Percentiles rank a stretch among this genome's conserved stretches.
Evolutionary conservation across 2,797 vertebrate species (phyloP).

Genomic region (Pangasius macronema): DNA sequence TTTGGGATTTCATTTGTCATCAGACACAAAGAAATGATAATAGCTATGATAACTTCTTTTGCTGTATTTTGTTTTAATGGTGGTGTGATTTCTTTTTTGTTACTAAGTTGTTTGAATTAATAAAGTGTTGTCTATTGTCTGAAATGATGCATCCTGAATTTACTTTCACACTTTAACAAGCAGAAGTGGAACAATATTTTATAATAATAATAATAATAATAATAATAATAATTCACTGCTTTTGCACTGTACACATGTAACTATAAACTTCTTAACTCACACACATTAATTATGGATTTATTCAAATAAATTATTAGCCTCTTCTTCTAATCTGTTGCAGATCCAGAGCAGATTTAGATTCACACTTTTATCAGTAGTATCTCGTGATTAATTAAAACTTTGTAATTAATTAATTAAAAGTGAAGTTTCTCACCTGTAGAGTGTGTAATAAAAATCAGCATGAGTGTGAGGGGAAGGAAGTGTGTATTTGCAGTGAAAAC

Average conservation of each 20-base stretch:
- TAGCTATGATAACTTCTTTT: slow-evolving; percentile 35
- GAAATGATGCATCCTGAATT: background rate
- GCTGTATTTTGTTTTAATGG: slow-evolving; percentile 43
- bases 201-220: background rate
- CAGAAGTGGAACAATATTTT: background rate
- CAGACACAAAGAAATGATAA: slow-evolving; percentile 26
- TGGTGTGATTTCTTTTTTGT: slow-evolving; percentile 47
- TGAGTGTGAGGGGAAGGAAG: background rate
- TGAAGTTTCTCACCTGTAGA: background rate
- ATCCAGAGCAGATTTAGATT: background rate
- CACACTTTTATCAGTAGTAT: background rate
- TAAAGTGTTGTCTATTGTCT: slow-evolving; percentile 57
- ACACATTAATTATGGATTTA: background rate
- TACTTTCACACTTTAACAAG: background rate
- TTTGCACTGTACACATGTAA: too few species aligned
- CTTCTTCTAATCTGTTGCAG: background rate
- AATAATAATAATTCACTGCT: background rate
- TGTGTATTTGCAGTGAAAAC: background rate
- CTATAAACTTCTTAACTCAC: background rate
- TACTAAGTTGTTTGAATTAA: slow-evolving; percentile 59
- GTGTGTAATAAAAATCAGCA: background rate
- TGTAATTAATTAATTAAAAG: too few species aligned
- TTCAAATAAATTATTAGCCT: too few species aligned
- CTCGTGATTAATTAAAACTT: background rate
- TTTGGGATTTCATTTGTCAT: slow-evolving; percentile 1